These are phyloP conservation scores for Microplitis deprimator DNA, from an alignment of 2,888 invertebrate genomes.

Conservation along the genomic window DNA sequence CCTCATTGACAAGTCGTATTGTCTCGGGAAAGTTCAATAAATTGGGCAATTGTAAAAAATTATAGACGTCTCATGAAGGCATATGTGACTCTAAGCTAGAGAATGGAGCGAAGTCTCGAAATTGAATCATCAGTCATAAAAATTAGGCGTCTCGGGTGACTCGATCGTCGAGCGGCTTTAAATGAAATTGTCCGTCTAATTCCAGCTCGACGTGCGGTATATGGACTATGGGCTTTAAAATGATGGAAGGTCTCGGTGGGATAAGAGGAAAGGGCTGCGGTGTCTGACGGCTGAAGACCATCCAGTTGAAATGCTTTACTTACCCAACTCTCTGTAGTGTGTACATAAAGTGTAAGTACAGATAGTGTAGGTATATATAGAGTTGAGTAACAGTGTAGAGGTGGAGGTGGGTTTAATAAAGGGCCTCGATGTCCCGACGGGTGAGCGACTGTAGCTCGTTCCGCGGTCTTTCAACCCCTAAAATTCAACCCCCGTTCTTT, in stretches of 20 bases:
- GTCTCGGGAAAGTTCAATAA: neutral
- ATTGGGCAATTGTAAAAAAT: neutral
- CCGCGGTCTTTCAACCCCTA: conserved; percentile 30
- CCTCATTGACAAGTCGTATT: neutral
- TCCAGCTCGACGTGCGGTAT: conserved; percentile 56
- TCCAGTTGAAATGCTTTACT: neutral
- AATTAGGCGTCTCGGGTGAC: conserved; percentile 36
- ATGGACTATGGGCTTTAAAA: conserved; percentile 61
- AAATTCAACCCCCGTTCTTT: conserved; percentile 35
- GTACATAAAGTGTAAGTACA: neutral
- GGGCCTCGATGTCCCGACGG: conserved; percentile 42
- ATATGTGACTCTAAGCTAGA: conserved; percentile 47
- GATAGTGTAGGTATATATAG: conserved; percentile 15
- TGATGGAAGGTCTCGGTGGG: conserved; percentile 67
- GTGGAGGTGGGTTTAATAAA: conserved; percentile 47
- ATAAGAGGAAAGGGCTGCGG: conserved; percentile 46
- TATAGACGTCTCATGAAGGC: conserved; percentile 6
- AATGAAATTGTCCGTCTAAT: conserved; percentile 69
- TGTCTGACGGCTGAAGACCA: conserved; percentile 6
- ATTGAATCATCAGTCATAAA: conserved; percentile 58
- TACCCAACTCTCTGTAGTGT: conserved; percentile 23
- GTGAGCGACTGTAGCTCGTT: conserved; percentile 15
- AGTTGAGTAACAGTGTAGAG: conserved; percentile 19
- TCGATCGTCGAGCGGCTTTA: conserved; percentile 55
- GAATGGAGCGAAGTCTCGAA: conserved; percentile 36